phyloP scores from a whole-genome alignment of 2,113 vertebrate genomes.

The Calypte anna region DNA sequence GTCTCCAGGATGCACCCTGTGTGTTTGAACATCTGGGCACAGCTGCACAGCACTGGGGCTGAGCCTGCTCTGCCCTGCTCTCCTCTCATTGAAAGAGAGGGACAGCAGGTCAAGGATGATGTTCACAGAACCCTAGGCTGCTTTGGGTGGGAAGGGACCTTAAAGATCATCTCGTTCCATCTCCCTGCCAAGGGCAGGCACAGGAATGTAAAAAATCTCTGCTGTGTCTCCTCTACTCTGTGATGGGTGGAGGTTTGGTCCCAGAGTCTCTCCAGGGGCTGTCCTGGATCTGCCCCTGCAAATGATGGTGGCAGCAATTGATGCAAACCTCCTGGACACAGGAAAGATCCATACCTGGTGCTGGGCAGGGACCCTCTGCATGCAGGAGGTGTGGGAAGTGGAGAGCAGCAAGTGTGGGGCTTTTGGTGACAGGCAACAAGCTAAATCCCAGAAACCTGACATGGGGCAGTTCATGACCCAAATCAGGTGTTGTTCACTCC shows the following conservation, averaged over 20 bases:
- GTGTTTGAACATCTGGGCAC: background rate
- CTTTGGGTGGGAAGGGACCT: too few relatives aligned
- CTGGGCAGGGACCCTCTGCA: background rate
- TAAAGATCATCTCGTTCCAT: too few relatives aligned
- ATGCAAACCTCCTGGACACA: too few relatives aligned
- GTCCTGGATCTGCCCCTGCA: background rate
- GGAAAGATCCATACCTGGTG: background rate
- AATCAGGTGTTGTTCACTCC: background rate
- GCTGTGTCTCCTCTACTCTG: background rate
- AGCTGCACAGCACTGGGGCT: fast-evolving
- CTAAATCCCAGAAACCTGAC: background rate
- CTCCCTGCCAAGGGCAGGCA: too few relatives aligned
- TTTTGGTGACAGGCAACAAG: background rate
- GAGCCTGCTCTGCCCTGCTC: background rate
- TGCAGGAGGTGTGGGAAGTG: fast-evolving
- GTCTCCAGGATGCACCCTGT: background rate
- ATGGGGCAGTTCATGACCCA: background rate
- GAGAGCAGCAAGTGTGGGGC: background rate
- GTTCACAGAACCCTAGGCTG: background rate
- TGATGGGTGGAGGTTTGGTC: too few relatives aligned
- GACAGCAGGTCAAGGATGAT: background rate
- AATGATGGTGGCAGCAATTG: background rate
- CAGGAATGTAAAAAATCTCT: background rate
- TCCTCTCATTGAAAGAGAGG: too few relatives aligned
- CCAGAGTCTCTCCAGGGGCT: background rate